Evolutionary conservation across 2,113 vertebrate genomes (phyloP).

Genomic region (Gobius niger): DNA sequence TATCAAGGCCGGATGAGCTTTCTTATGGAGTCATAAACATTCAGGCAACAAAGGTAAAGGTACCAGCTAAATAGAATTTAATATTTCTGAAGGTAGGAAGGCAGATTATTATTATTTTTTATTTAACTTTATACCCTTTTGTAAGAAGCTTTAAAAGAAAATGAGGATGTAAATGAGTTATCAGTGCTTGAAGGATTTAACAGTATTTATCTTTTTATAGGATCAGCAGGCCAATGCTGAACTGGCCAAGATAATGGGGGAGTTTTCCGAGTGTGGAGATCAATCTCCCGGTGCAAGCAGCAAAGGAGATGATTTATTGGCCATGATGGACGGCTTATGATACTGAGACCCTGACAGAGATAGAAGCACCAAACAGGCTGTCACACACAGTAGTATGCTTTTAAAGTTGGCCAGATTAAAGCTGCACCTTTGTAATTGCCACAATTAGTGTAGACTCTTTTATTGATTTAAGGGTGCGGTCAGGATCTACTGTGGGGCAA

Average conservation of each 20-base stretch:
- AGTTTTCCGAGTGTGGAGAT: conserved; percentile 80
- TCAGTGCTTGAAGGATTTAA: not conserved
- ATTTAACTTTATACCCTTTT: too few species aligned
- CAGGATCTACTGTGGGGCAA: not conserved
- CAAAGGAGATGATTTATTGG: conserved; percentile 91
- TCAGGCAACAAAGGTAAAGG: conserved; percentile 87
- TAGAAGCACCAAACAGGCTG: conserved; percentile 1
- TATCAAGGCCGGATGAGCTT: conserved; percentile 86
- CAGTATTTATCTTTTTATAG: conserved; percentile 67
- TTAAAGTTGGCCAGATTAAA: conserved; percentile 28
- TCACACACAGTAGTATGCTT: conserved; percentile 11
- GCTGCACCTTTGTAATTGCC: conserved; percentile 30
- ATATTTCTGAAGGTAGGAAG: not conserved
- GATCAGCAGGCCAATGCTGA: conserved; percentile 84
- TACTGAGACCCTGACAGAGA: conserved; percentile 3
- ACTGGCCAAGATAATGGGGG: conserved; percentile 90
- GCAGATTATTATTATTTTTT: too few species aligned
- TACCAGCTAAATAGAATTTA: not conserved
- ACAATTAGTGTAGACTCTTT: conserved; percentile 13
- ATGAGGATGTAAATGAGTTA: too few species aligned
- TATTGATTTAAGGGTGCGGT: not conserved
- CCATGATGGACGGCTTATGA: conserved; percentile 94
- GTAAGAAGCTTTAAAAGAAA: too few species aligned
- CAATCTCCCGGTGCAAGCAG: conserved; percentile 68
- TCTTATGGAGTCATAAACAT: conserved; percentile 90